phyloP scores from a whole-genome alignment of 2,113 vertebrate genomes.

The Oxyura jamaicensis region DNA sequence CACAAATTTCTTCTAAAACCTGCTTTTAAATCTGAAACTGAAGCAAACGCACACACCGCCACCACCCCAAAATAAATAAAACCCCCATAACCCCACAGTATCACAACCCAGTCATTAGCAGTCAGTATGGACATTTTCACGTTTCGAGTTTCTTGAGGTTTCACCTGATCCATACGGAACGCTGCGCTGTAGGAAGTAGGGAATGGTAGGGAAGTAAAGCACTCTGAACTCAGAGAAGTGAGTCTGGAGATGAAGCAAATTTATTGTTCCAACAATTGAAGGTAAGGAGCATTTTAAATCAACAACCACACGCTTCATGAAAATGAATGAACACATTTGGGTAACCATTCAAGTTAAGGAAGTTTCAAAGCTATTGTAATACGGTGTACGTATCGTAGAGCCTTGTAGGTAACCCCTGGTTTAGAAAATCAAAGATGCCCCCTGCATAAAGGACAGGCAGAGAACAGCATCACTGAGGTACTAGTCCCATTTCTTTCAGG shows the following conservation, averaged over 20 bases:
- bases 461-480: conserved; percentile 58
- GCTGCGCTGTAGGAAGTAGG: too few species aligned
- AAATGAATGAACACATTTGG: conserved; percentile 12
- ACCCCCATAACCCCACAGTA: neutral
- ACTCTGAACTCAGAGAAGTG: neutral
- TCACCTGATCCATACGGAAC: neutral
- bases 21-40: neutral
- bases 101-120: neutral
- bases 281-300: conserved; percentile 26
- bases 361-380: conserved; percentile 1
- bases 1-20: neutral
- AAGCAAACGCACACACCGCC: neutral
- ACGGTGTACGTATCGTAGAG: neutral
- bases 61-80: neutral
- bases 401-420: neutral
- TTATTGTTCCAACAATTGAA: conserved; percentile 69
- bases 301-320: conserved; percentile 45
- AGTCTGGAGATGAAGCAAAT: conserved; percentile 53
- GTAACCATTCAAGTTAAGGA: conserved; percentile 11
- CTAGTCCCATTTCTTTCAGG: conserved; percentile 25
- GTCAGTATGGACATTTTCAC: neutral
- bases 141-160: neutral
- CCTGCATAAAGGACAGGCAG: conserved; percentile 22
- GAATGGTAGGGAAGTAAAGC: neutral
- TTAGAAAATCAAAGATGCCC: conserved; percentile 31